phyloP scores from a whole-genome alignment of 2,113 vertebrate species.

The Sander lucioperca region DNA sequence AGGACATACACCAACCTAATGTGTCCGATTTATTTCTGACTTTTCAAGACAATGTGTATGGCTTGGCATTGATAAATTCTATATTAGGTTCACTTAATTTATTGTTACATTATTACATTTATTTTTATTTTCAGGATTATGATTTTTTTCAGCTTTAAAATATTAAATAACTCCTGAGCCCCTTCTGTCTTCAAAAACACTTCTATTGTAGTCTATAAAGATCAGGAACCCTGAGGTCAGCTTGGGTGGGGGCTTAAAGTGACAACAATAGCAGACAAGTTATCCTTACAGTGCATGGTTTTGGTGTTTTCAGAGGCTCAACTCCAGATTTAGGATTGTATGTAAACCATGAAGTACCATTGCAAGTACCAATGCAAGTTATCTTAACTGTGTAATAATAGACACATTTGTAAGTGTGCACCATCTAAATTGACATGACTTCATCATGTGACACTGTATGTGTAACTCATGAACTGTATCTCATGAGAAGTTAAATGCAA shows the following conservation, averaged over 20 bases:
- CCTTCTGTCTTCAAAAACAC: background rate
- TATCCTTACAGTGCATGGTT: background rate
- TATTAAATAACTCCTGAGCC: background rate
- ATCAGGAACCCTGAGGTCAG: background rate
- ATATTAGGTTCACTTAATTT: too few species aligned
- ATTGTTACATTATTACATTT: background rate
- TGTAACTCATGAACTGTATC: background rate
- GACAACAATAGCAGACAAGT: background rate
- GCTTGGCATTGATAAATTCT: background rate
- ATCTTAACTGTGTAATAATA: background rate
- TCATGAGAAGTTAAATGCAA: slow-evolving; percentile 11
- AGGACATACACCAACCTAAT: too few species aligned
- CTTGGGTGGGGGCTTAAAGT: too few species aligned
- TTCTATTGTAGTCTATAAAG: background rate
- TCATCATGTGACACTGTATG: too few species aligned
- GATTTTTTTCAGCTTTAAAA: background rate
- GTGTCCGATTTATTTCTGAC: too few species aligned
- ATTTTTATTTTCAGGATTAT: background rate
- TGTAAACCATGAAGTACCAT: background rate
- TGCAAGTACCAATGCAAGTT: background rate
- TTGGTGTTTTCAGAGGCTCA: slow-evolving; percentile 1
- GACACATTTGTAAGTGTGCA: background rate
- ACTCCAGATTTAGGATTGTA: background rate
- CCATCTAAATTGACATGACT: too few species aligned
- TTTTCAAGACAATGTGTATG: too few species aligned